Evolutionary conservation across 2,888 invertebrate genomes (phyloP), one percentile per base, ranked within the genome.

Genomic region (Oasisia sp.): DNA sequence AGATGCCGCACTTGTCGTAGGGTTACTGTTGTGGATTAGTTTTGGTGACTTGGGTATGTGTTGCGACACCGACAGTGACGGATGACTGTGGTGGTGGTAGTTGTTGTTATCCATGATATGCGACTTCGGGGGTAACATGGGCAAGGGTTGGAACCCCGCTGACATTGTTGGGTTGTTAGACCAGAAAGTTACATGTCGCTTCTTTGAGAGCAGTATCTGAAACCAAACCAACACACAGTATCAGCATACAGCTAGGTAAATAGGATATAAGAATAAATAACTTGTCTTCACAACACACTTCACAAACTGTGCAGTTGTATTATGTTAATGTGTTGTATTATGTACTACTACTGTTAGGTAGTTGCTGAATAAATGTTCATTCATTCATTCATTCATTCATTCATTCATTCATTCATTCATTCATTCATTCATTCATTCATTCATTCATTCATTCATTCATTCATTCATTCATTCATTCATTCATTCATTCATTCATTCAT

Each of bases 171-270:
- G 90, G 32, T 89, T 89, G 89, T 89, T 32, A 45, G 92, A 91
- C 89, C 91, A 92, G 50, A 32, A 44, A 45, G 92, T 92, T 90
- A 93, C 93, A 93, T 93, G 92, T 91, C 93, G 56, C 92, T 92
- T 92, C 91, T 92, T 92, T 91, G 91, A 92, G 50, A 92, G 74
- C 56, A 92, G 92, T 58, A 92, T 92, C 92, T 92, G 90, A 74
- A 90, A 90, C 32, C n/a, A 90, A 74, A n/a, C 27, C 27, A 74
- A 27, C 74, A 74, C 27, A 74, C 74, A 74, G 74, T 27, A 74
- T 74, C 74, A 74, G n/a, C 74, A 74, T 3, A 74, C 3, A 19
- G 5, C 4, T 74, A 27, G 14, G 74, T 74, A 74, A 5, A 74
- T 3, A 27, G 74, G 7, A 74, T n/a, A 74, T 7, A 74, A 19